Percentiles rank a stretch among this genome's conserved stretches.
Evolutionary conservation across 2,888 invertebrate genomes (phyloP).

Genomic region (Rapana venosa): DNA sequence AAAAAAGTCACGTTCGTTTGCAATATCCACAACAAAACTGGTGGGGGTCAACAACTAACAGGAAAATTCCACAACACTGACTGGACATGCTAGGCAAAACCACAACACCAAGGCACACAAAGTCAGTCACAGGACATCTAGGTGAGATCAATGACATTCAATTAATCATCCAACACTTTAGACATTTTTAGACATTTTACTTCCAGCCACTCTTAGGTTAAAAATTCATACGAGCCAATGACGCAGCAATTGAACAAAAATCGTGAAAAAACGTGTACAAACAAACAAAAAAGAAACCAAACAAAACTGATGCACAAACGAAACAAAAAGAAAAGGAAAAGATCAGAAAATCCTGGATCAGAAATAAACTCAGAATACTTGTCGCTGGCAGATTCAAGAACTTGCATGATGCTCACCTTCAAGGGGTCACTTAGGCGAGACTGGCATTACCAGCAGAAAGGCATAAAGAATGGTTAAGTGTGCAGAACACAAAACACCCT

Average conservation of each 20-base stretch:
- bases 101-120: slow-evolving; percentile 32
- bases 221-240: no score
- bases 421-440: neutral
- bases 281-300: neutral
- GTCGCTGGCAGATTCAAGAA: neutral
- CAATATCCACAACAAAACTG: neutral
- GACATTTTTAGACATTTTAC: no score
- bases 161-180: no score
- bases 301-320: neutral
- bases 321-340: neutral
- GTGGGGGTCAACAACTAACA: neutral
- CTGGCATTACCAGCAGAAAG: neutral
- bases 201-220: no score
- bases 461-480: neutral
- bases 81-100: neutral
- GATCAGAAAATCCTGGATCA: neutral
- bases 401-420: no score
- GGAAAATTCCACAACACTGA: slow-evolving; percentile 17
- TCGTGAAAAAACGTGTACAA: neutral
- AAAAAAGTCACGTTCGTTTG: neutral
- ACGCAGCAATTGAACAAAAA: no score
- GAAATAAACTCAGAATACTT: neutral
- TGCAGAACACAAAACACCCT: no score
- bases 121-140: neutral
- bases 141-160: neutral